Evolutionary conservation across 2,797 vertebrate genomes (phyloP).

Genomic region (Lacerta bilineata): DNA sequence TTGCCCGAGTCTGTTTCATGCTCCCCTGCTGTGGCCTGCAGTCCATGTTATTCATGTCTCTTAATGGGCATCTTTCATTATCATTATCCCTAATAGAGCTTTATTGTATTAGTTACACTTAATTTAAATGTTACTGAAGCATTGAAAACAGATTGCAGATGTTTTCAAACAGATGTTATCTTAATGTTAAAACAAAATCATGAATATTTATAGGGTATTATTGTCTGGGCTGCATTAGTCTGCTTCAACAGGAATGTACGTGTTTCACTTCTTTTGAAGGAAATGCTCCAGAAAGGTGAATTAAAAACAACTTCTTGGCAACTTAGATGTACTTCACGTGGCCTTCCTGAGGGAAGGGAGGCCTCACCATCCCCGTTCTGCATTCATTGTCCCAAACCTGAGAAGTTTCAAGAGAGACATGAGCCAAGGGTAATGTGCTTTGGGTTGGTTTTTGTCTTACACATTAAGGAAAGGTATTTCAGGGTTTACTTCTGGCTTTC

Average conservation of each 20-base stretch:
- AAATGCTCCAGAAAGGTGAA: slow-evolving; percentile 74
- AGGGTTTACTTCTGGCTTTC: not conserved
- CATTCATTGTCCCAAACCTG: not conserved
- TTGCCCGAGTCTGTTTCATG: slow-evolving; percentile 53
- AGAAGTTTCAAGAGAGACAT: not conserved
- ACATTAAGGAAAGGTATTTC: not conserved
- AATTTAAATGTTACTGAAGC: slow-evolving; percentile 86
- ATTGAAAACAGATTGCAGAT: slow-evolving; percentile 95
- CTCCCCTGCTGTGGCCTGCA: slow-evolving; percentile 43
- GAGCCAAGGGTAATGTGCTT: not conserved
- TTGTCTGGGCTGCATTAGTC: slow-evolving; percentile 85
- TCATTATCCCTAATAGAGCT: slow-evolving; percentile 85
- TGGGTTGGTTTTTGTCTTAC: not conserved
- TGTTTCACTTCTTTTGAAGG: slow-evolving; percentile 72
- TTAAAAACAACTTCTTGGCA: slow-evolving; percentile 71
- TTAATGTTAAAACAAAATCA: slow-evolving; percentile 88
- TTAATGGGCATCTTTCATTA: slow-evolving; percentile 83
- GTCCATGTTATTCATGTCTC: slow-evolving; percentile 69
- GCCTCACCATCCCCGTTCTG: not conserved
- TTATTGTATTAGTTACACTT: slow-evolving; percentile 88
- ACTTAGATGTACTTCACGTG: slow-evolving; percentile 63
- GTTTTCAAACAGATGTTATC: slow-evolving; percentile 96
- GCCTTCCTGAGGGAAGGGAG: slow-evolving; percentile 18
- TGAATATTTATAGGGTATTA: slow-evolving; percentile 95
- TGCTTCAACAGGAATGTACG: slow-evolving; percentile 73